These are phyloP conservation scores for Acromyrmex heyeri DNA, from an alignment of 1,140 invertebrate species.

Conservation along the genomic window DNA sequence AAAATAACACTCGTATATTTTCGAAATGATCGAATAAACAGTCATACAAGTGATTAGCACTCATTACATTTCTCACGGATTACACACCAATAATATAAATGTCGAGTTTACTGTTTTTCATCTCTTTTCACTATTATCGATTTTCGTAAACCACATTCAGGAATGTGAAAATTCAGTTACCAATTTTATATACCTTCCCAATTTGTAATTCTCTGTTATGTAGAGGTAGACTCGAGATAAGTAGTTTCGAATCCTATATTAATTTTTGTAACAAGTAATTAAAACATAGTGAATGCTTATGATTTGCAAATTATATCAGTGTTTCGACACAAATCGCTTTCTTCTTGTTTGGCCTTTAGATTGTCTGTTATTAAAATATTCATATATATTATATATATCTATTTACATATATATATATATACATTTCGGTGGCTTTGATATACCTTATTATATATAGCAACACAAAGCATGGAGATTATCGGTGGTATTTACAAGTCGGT, in stretches of 20 bases:
- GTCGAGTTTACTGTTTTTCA: background rate
- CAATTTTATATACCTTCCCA: background rate
- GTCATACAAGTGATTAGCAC: background rate
- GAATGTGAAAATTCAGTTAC: background rate
- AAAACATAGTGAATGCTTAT: constrained; percentile 15
- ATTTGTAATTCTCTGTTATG: background rate
- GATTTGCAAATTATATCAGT: constrained; percentile 36
- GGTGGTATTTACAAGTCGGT: constrained; percentile 50
- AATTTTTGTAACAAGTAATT: constrained; percentile 20
- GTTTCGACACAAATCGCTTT: constrained; percentile 26
- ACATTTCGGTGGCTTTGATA: background rate
- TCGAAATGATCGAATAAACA: background rate
- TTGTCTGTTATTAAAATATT: constrained; percentile 26
- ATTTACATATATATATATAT: background rate
- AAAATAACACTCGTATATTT: background rate
- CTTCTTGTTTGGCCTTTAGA: constrained; percentile 35
- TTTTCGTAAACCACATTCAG: background rate
- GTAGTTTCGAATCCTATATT: constrained; percentile 19
- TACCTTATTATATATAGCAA: background rate
- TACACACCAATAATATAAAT: background rate
- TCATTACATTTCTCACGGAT: background rate
- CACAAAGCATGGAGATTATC: constrained; percentile 50
- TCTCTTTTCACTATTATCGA: constrained; percentile 1
- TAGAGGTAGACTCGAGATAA: constrained; percentile 29
- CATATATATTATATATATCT: constrained; percentile 5